A percentile compares a stretch with the other conserved stretches of the same genome.
Evolutionary conservation across 2,797 vertebrate genomes (phyloP).

Genomic region (Peromyscus attwateri): DNA sequence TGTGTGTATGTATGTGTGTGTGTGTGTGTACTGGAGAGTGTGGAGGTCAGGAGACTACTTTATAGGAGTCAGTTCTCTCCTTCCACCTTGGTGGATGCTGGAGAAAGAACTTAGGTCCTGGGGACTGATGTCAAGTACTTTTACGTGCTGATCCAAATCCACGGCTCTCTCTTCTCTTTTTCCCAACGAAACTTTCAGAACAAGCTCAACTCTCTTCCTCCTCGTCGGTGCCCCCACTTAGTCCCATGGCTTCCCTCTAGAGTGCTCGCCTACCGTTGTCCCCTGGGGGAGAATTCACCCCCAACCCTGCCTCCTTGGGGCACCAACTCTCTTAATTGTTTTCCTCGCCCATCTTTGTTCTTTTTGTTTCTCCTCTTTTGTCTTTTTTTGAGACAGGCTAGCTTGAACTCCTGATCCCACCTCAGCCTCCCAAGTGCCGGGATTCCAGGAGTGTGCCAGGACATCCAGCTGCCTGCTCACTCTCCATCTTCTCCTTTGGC

Average conservation of each 20-base stretch:
- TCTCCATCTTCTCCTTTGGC: neutral
- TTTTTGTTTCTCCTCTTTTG: neutral
- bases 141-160: neutral
- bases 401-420: neutral
- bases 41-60: too few species aligned
- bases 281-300: neutral
- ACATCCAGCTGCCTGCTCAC: neutral
- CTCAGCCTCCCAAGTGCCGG: neutral
- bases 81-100: neutral
- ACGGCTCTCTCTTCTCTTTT: neutral
- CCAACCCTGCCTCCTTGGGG: neutral
- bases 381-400: neutral
- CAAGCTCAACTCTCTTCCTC: neutral
- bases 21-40: neutral
- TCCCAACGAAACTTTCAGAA: neutral
- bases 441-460: neutral
- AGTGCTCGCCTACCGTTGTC: neutral
- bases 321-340: neutral
- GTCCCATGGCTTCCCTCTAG: neutral
- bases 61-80: neutral
- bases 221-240: neutral
- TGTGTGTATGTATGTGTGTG: neutral
- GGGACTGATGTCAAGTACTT: neutral
- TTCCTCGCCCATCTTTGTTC: neutral
- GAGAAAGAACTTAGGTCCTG: neutral